A percentile compares a stretch with the other conserved stretches of the same genome.
These are phyloP conservation scores for Parazoanthus darwini DNA, from an alignment of 92 coral and sea anemone genomes.

Conservation along the genomic window DNA sequence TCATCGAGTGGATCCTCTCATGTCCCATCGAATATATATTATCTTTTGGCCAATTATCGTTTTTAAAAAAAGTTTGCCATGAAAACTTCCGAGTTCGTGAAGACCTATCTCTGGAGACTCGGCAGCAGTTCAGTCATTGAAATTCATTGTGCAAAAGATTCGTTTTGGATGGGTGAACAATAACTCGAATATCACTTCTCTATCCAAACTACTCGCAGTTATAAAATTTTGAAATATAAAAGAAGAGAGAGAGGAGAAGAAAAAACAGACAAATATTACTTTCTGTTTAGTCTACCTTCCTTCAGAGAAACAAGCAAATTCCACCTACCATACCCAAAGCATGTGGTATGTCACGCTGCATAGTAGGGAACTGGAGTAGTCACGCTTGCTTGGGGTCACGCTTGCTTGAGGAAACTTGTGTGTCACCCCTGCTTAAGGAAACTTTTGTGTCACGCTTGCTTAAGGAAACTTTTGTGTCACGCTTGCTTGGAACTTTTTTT, in stretches of 20 bases:
- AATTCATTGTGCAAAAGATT: background rate
- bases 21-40: too few species aligned
- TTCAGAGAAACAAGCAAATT: background rate
- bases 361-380: background rate
- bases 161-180: background rate
- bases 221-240: background rate
- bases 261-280: background rate
- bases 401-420: background rate
- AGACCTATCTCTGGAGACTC: too few species aligned
- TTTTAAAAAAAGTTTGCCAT: background rate
- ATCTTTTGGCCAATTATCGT: too few species aligned
- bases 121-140: too few species aligned
- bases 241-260: background rate
- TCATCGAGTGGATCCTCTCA: too few species aligned
- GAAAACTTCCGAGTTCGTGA: too few species aligned
- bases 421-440: background rate
- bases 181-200: background rate
- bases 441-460: background rate
- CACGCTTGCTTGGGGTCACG: background rate
- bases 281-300: background rate
- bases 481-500: background rate
- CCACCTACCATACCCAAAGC: background rate
- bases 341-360: background rate
- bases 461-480: background rate
- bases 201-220: background rate